Percentiles rank a stretch among this genome's conserved stretches.
phyloP scores from a whole-genome alignment of 1,140 invertebrate genomes.

The Globodera ellingtonae region DNA sequence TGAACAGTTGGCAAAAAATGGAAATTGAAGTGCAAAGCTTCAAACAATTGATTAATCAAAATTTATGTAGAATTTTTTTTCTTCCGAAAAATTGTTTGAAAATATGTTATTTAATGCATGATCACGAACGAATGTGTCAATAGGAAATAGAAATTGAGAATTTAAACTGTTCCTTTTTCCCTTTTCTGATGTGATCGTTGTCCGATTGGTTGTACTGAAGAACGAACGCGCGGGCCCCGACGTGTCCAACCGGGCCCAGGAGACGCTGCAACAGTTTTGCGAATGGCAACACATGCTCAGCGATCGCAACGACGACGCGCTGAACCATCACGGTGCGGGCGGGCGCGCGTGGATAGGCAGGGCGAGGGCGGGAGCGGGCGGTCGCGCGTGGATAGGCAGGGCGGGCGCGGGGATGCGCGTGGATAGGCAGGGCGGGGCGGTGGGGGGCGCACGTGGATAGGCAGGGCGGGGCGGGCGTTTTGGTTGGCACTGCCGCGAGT shows the following conservation, averaged over 20 bases:
- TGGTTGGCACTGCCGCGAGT: too few relatives aligned
- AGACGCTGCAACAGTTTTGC: constrained; percentile 64
- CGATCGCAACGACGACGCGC: constrained; percentile 60
- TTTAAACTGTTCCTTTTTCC: background rate
- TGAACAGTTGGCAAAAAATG: too few relatives aligned
- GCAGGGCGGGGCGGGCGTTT: too few relatives aligned
- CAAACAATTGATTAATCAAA: too few relatives aligned
- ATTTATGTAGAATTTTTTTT: too few relatives aligned
- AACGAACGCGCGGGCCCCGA: constrained; percentile 58
- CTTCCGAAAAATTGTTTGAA: too few relatives aligned
- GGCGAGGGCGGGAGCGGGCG: constrained; percentile 61
- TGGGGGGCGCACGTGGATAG: background rate
- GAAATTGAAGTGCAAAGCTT: too few relatives aligned
- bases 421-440: too few relatives aligned
- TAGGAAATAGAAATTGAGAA: too few relatives aligned
- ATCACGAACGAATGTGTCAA: too few relatives aligned
- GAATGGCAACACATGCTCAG: constrained; percentile 62
- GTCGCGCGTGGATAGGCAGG: background rate
- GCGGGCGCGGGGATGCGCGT: background rate
- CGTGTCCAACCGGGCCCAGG: constrained; percentile 60
- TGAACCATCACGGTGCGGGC: constrained; percentile 78
- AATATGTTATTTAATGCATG: too few relatives aligned
- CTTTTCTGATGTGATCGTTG: constrained; percentile 72
- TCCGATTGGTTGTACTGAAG: constrained; percentile 73
- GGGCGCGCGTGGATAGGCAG: background rate